Percentiles rank a stretch among this genome's conserved stretches.
phyloP scores from a whole-genome alignment of 2,113 vertebrate genomes.

The Bos indicus region DNA sequence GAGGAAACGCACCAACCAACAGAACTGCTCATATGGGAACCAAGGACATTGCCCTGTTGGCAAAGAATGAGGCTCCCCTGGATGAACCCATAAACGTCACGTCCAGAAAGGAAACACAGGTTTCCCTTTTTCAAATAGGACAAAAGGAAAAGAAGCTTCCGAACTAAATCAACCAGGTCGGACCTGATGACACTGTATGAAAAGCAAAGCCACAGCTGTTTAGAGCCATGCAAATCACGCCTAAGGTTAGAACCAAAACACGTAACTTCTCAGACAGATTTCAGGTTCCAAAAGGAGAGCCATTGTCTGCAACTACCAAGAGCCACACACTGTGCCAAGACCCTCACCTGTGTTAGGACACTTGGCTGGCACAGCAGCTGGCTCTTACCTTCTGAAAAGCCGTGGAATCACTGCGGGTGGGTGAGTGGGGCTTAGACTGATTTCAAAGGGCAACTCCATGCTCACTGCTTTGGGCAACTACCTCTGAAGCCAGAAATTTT shows the following conservation, averaged over 20 bases:
- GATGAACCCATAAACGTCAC: constrained; percentile 28
- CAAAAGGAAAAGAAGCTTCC: constrained; percentile 42
- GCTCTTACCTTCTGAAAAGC: not conserved
- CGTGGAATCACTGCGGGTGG: not conserved
- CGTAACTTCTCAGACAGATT: not conserved
- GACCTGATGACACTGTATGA: not conserved
- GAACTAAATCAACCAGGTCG: not conserved
- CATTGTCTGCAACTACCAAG: not conserved
- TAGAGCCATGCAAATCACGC: not conserved
- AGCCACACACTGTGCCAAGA: not conserved
- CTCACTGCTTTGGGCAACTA: not conserved
- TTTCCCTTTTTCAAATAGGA: constrained; percentile 50
- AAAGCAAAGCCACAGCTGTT: not conserved
- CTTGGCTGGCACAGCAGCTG: not conserved
- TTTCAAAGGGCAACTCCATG: not conserved
- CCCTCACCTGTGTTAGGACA: not conserved
- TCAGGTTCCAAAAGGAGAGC: not conserved
- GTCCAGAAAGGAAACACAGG: not conserved
- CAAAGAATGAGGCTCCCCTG: not conserved
- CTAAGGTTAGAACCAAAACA: constrained; percentile 11
- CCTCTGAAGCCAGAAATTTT: not conserved
- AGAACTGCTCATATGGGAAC: not conserved
- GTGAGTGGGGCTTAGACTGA: not conserved
- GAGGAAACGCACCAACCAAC: constrained; percentile 39
- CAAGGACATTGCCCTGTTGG: constrained; percentile 9